These are phyloP conservation scores for Dicyrtomina minuta DNA, from an alignment of 2,888 invertebrate genomes.

Conservation along the genomic window DNA sequence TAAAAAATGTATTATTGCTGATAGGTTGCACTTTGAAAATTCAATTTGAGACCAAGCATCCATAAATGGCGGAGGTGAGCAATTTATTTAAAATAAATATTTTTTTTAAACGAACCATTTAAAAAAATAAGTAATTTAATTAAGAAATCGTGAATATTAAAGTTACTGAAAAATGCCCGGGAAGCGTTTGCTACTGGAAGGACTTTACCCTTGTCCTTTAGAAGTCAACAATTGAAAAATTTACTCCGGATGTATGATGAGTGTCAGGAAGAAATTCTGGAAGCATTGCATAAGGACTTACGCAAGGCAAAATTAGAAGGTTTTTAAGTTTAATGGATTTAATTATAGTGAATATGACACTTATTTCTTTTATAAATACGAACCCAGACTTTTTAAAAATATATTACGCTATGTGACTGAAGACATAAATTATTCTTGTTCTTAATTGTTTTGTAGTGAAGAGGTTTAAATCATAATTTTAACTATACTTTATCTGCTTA, in stretches of 20 bases:
- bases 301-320: slow-evolving; percentile 59
- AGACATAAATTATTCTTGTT: not conserved
- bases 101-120: too few relatives aligned
- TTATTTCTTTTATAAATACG: not conserved
- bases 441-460: not conserved
- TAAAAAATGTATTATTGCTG: too few relatives aligned
- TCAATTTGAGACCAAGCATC: too few relatives aligned
- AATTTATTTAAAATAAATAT: too few relatives aligned
- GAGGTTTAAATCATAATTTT: too few relatives aligned
- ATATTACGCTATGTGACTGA: not conserved
- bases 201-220: slow-evolving; percentile 75
- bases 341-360: too few relatives aligned
- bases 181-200: slow-evolving; percentile 76
- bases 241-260: slow-evolving; percentile 77
- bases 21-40: too few relatives aligned
- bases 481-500: not conserved
- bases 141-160: too few relatives aligned
- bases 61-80: too few relatives aligned
- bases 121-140: too few relatives aligned
- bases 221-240: slow-evolving; percentile 75
- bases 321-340: not conserved
- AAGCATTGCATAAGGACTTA: slow-evolving; percentile 77
- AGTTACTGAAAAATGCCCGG: slow-evolving; percentile 59
- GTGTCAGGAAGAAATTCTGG: slow-evolving; percentile 70
- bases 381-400: too few relatives aligned